Percentiles rank a stretch among this genome's conserved stretches.
Evolutionary conservation across 2,797 vertebrate genomes (phyloP).

Genomic region (Synanceia verrucosa): DNA sequence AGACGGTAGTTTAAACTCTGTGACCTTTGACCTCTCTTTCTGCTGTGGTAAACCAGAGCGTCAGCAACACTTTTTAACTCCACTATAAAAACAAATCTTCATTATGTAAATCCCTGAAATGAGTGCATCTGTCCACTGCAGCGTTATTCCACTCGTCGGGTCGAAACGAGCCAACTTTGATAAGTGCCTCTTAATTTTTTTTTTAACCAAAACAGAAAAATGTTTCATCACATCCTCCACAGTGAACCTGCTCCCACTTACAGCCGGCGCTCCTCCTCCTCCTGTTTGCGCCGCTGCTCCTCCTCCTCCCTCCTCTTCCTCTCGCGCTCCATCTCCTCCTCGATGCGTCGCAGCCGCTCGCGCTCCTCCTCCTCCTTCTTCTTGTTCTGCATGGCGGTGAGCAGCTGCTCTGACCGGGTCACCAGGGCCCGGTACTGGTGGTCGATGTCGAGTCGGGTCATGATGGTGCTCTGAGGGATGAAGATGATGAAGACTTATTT

Average conservation of each 20-base stretch:
- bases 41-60: not conserved
- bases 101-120: slow-evolving; percentile 33
- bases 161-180: not conserved
- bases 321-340: slow-evolving; percentile 96
- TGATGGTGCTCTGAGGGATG: slow-evolving; percentile 82
- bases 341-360: slow-evolving; percentile 89
- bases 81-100: not conserved
- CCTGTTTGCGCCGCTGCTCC: slow-evolving; percentile 85
- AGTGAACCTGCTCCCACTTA: slow-evolving; percentile 74
- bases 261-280: slow-evolving; percentile 90
- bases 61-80: slow-evolving; percentile 5
- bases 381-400: slow-evolving; percentile 90
- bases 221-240: too few relatives aligned
- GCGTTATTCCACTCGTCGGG: not conserved
- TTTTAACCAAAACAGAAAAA: not conserved
- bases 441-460: slow-evolving; percentile 91
- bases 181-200: not conserved
- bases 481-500: too few relatives aligned
- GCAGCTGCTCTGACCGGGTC: slow-evolving; percentile 90
- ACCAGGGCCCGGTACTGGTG: slow-evolving; percentile 88
- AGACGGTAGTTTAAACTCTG: not conserved
- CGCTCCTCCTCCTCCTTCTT: slow-evolving; percentile 96
- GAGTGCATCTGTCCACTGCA: slow-evolving; percentile 9
- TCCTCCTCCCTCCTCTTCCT: slow-evolving; percentile 89
- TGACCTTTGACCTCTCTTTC: not conserved